Evolutionary conservation across 2,888 invertebrate species (phyloP), one percentile per base, ranked within the genome.

Genomic region (Eilema sororculum): DNA sequence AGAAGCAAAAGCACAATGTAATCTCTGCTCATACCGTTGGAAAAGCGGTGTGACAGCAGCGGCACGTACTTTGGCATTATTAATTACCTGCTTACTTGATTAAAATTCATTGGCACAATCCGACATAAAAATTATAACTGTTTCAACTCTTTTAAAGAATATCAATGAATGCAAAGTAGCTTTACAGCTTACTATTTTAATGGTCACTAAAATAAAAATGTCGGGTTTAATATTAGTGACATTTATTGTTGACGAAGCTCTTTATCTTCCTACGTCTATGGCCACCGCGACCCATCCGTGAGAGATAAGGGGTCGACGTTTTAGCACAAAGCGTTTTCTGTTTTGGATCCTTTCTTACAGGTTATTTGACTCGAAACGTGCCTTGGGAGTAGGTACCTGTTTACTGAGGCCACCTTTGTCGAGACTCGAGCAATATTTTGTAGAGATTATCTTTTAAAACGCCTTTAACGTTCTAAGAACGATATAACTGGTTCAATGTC

Each of bases 251-350:
- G 41, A 69, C 75, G 78, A 77, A 76, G 66, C 78, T 85, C 75
- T 76, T 78, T 81, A 85, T 81, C 75, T 91, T 91, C 87, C 79
- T 88, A 71, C 80, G 87, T 93, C 94, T 94, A 89, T 94, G 92
- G 90, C 69, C 83, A 83, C 87, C 52, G 83, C 87, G 87, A 91
- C 90, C 92, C 92, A 92, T 93, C 90, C 91, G 86, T 89, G 86
- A 83, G 82, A 93, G 94, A 95, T 94, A 94, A 93, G 92, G 89
- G 93, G 94, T 93, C 93, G 93, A 95, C 93, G 92, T 94, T 95
- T 93, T 94, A 94, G 93, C 93, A 93, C 94, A 94, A 94, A 93
- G 91, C 92, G 89, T 93, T 93, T 93, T 94, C 94, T 93, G 92
- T 94, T 93, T 93, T 86, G 89, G 90, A 89, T 91, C 92, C 88